Base-by-base conservation (phyloP, 2,888 invertebrate species). In the Physocephala rufipes region DNA sequence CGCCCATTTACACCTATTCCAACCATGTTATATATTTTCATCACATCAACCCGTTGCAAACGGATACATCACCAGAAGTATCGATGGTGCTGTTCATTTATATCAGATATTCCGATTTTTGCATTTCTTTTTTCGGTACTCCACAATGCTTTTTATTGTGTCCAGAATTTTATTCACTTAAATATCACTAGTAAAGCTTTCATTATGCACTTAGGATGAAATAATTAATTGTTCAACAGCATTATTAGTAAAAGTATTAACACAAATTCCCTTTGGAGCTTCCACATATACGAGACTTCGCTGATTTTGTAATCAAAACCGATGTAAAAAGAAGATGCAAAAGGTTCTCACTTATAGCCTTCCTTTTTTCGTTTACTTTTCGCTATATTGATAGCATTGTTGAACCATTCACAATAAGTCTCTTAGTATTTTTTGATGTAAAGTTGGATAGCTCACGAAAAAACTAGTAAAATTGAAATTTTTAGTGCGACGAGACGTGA, bases 281-380 rank as follows among this genome's bases (percentile, higher is more conserved):
- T 1, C 1, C 49, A n/a, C 19, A 13, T 21, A 53, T 9, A 16
- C 61, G 36, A 15, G 15, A 36, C 47, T 19, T 67, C 15, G 47
- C 26, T 59, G 59, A 59, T 67, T 67, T 67, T 55, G 59, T 67
- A 67, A 67, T 67, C 67, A 67, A 47, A 5, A 43, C 21, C 19
- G 26, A 21, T 4, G 19, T 13, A 21, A 63, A 36, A 24, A 2
- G 1, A 43, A 24, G 5, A 45, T 62, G 3, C 15, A 2, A 12
- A 19, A 15, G 16, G 49, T 49, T 3, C 19, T 49, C 2, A n/a
- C 12, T 49, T 49, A 15, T 49, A 3, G 15, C 12, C 49, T 49
- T 49, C 16, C 3, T 49, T 19, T n/a, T 53, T 24, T 21, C 2
- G 15, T 53, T 53, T 24, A 13, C 28, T 58, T 26, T 26, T 58